Evolutionary conservation across 2,113 vertebrate genomes (phyloP).

Genomic region (Amphiprion ocellaris): DNA sequence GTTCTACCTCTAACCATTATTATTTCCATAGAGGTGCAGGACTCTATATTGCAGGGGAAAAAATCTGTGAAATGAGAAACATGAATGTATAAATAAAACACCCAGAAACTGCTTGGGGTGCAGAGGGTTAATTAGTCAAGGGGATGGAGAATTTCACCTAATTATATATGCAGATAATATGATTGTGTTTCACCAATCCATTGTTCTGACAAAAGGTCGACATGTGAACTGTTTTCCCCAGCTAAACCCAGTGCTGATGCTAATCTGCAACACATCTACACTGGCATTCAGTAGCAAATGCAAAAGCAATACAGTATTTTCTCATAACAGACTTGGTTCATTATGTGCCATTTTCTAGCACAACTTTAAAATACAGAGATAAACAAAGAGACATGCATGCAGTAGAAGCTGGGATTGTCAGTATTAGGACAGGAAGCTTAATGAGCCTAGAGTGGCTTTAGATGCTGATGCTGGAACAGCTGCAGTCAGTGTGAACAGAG

Average conservation of each 20-base stretch:
- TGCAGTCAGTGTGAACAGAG: constrained; percentile 34
- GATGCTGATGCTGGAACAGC: constrained; percentile 20
- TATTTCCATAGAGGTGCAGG: no score
- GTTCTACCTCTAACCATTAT: no score
- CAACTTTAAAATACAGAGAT: neutral
- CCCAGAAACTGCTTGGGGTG: no score
- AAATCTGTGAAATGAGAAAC: no score
- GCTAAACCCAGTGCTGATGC: neutral
- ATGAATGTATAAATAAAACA: no score
- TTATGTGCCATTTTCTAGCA: no score
- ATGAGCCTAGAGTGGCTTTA: neutral
- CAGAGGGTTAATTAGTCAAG: no score
- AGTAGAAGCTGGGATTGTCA: neutral
- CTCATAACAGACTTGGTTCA: no score
- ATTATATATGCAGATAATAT: constrained; percentile 9
- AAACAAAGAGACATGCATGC: neutral
- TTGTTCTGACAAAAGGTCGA: constrained; percentile 38
- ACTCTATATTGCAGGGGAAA: no score
- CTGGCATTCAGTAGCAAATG: constrained; percentile 19
- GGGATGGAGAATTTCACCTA: neutral
- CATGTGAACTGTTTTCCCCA: neutral
- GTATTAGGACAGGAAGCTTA: constrained; percentile 14
- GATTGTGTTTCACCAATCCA: neutral
- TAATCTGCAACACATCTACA: constrained; percentile 23
- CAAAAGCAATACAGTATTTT: no score